These are phyloP conservation scores for Clamator glandarius DNA, from an alignment of 2,797 vertebrate genomes.

Conservation along the genomic window DNA sequence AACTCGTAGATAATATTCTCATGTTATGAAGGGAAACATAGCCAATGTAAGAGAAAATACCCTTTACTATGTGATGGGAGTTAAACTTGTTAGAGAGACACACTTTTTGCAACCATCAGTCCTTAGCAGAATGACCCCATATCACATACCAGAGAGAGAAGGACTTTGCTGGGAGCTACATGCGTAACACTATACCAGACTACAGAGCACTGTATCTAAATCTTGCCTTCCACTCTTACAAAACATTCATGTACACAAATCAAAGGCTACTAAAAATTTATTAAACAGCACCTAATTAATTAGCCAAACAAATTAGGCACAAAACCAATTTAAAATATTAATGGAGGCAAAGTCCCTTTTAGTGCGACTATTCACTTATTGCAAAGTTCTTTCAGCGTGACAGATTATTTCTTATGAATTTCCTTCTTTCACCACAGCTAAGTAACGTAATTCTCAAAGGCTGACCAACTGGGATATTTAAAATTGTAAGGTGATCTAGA, in stretches of 20 bases:
- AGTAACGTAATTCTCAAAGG: background rate
- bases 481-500: background rate
- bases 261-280: background rate
- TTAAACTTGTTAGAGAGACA: background rate
- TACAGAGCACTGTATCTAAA: fast-evolving
- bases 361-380: background rate
- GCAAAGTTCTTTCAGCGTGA: background rate
- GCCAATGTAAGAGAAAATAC: background rate
- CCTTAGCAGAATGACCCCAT: background rate
- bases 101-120: background rate
- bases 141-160: background rate
- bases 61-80: background rate
- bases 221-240: background rate
- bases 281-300: background rate
- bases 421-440: background rate
- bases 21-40: background rate
- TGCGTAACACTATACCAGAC: fast-evolving
- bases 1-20: background rate
- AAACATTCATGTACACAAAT: background rate
- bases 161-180: background rate
- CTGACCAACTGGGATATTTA: background rate
- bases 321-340: background rate
- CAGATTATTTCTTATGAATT: background rate
- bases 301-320: background rate
- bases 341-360: background rate